Percentiles rank a stretch among this genome's conserved stretches.
Conservation (phyloP, 1,140 invertebrate genomes). For the Sitophilus oryzae region DNA sequence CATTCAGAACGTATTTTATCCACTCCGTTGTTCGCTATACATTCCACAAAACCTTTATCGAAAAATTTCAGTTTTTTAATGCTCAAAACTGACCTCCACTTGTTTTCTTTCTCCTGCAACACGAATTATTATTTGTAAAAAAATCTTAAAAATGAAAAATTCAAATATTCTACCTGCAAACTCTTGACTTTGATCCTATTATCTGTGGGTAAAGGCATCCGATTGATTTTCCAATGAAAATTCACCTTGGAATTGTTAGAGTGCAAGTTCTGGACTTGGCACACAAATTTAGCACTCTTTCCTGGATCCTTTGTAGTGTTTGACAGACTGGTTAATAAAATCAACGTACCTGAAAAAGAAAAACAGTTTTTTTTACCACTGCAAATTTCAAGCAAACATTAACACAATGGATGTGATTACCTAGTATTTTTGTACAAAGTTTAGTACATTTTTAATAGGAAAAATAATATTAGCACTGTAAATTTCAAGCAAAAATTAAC, state of each 20-base stretch:
- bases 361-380: no score
- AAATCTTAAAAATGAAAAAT: background rate
- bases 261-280: slow-evolving; percentile 52
- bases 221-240: slow-evolving; percentile 65
- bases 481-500: no score
- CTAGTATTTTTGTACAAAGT: no score
- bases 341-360: slow-evolving; percentile 39
- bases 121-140: no score
- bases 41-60: slow-evolving; percentile 67
- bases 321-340: slow-evolving; percentile 46
- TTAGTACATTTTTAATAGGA: no score
- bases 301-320: slow-evolving; percentile 62
- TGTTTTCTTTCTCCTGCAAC: slow-evolving; percentile 28
- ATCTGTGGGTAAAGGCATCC: slow-evolving; percentile 50
- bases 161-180: slow-evolving; percentile 24
- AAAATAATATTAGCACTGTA: no score
- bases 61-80: slow-evolving; percentile 58
- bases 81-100: slow-evolving; percentile 49
- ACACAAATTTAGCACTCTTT: slow-evolving; percentile 55
- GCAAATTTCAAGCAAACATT: no score
- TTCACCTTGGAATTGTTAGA: slow-evolving; percentile 45
- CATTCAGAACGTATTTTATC: slow-evolving; percentile 56
- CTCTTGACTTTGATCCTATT: slow-evolving; percentile 49
- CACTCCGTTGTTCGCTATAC: slow-evolving; percentile 57
- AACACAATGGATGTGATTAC: no score